Conservation (phyloP, 2,888 invertebrate species). For the Acanthosepion esculentum region DNA sequence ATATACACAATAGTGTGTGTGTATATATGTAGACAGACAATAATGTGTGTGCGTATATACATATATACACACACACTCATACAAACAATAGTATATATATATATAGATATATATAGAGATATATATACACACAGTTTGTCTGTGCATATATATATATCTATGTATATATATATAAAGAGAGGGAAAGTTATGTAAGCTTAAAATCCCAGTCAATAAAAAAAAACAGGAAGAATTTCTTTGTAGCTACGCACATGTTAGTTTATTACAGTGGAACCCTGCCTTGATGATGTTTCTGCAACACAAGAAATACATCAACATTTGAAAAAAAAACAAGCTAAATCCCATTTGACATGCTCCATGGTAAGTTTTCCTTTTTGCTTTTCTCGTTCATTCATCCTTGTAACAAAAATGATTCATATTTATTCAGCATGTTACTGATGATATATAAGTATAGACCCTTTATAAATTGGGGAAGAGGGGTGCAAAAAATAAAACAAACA, state of each 20-base stretch:
- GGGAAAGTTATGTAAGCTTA: neutral
- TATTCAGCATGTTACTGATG: neutral
- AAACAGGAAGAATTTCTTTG: neutral
- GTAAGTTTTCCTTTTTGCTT: neutral
- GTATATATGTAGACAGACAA: too few species aligned
- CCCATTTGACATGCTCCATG: slow-evolving; percentile 33
- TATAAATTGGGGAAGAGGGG: neutral
- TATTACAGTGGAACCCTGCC: neutral
- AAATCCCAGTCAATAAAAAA: neutral
- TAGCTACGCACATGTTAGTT: neutral
- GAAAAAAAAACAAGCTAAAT: neutral
- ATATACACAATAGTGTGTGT: too few species aligned
- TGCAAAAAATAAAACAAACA: neutral
- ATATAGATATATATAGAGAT: neutral
- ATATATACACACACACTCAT: too few species aligned
- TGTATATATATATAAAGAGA: neutral
- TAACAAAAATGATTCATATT: slow-evolving; percentile 33
- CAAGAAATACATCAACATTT: slow-evolving; percentile 33
- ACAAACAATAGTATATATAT: neutral
- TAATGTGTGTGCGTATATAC: too few species aligned
- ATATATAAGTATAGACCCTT: slow-evolving; percentile 20
- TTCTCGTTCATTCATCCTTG: slow-evolving; percentile 2
- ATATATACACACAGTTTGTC: neutral
- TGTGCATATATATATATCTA: neutral
- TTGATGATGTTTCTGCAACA: neutral